These are phyloP conservation scores for Danaus chrysippus DNA, from an alignment of 2,888 invertebrate species.

Conservation along the genomic window DNA sequence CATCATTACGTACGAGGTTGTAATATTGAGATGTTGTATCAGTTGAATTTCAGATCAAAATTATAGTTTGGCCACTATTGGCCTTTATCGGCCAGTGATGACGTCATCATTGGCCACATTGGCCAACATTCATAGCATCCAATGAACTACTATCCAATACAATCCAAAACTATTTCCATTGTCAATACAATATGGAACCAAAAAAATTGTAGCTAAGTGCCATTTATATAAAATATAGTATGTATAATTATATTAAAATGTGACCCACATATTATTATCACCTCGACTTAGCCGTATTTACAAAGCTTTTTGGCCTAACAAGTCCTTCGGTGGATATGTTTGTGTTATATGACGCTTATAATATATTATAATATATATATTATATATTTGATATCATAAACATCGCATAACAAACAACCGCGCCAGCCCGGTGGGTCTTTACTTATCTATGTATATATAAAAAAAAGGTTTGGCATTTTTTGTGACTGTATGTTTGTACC, in stretches of 20 bases:
- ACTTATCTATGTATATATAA: constrained; percentile 62
- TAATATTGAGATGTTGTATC: constrained; percentile 45
- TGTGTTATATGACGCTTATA: too few relatives aligned
- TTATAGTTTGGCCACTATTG: constrained; percentile 1
- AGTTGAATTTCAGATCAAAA: constrained; percentile 45
- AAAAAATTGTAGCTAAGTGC: neutral
- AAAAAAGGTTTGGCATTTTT: constrained; percentile 72
- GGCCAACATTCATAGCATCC: neutral
- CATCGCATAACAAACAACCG: constrained; percentile 44
- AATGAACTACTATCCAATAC: constrained; percentile 21
- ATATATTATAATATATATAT: too few relatives aligned
- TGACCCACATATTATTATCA: constrained; percentile 31
- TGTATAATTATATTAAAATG: constrained; percentile 11
- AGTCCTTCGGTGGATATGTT: constrained; percentile 58
- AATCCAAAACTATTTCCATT: neutral
- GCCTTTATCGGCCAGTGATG: neutral
- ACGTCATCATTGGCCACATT: neutral
- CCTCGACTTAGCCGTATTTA: constrained; percentile 54
- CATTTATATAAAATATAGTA: neutral
- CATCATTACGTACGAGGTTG: constrained; percentile 34
- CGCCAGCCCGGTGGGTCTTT: constrained; percentile 69
- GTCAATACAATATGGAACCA: constrained; percentile 7
- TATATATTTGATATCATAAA: too few relatives aligned
- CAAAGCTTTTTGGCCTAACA: constrained; percentile 74
- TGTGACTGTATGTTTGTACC: constrained; percentile 61